Base-by-base conservation (phyloP, 2,888 invertebrate species). In the Oligia latruncula region DNA sequence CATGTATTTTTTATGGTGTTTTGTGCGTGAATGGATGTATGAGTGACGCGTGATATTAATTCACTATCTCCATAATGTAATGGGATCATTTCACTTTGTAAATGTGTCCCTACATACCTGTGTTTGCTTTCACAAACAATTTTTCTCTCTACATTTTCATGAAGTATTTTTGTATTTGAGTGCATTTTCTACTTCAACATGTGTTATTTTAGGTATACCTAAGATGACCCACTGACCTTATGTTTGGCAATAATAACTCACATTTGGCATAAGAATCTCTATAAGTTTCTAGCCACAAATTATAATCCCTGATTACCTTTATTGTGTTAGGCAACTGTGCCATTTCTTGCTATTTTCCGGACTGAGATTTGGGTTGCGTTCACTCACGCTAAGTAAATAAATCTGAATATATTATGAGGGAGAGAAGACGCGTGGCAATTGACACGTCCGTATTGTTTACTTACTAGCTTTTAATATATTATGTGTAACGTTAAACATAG, bases 41-140 rank as follows among this genome's bases (percentile, higher is more conserved):
- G 86, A 88, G 82, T 88, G 88, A 88, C 83, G 91, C 82, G 87
- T 90, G 86, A 87, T 88, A 80, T 80, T 87, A 85, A 87, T 88
- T 85, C 87, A 85, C 88, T 87, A 93, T 94, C 89, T 92, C 91
- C 93, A 92, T 95, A 95, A 95, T 94, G 92, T 90, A 85, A 93
- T 92, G 90, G 87, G 85, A 81, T 86, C 86, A 87, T 90, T 90
- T 88, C 85, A 84, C 75, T 81, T 78, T 58, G 67, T 70, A 68
- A 76, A 86, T 72, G 83, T 78, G 35, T 74, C 43, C 46, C 0
- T 23, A 62, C 58, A 43, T 76, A 74, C 77, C 58, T 72, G 46
- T 71, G 58, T 77, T 81, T 75, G 71, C 62, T 81, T 77, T 72
- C 64, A 65, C 40, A 17, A 67, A 79, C 71, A 66, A 23, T 40